A percentile compares a stretch with the other conserved stretches of the same genome.
Conservation (phyloP, 2,113 vertebrate species). For the Sporophila hypoxantha region DNA sequence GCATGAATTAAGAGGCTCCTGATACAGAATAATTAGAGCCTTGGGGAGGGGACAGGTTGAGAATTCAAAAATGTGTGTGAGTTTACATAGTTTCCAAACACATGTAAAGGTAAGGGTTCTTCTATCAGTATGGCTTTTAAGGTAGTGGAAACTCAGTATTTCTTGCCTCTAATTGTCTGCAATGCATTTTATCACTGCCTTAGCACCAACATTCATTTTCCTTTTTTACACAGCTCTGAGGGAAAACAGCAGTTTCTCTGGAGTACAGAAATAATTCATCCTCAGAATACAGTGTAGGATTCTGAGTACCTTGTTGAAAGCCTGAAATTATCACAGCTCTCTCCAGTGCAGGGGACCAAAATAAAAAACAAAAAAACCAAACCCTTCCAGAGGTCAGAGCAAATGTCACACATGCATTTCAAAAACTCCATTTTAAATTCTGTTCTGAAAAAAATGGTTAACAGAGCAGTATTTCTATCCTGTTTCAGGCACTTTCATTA, state of each 20-base stretch:
- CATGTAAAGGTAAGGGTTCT: not conserved
- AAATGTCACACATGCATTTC: not conserved
- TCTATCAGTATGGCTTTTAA: not conserved
- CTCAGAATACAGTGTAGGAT: not conserved
- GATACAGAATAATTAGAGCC: not conserved
- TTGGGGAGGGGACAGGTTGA: not conserved
- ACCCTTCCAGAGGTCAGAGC: not conserved
- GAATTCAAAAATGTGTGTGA: not conserved
- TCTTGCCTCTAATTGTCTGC: not conserved
- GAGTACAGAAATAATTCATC: not conserved
- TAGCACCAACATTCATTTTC: not conserved
- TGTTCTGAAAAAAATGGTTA: not conserved
- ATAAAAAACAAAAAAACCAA: not conserved
- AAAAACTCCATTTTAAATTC: not conserved
- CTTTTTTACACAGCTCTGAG: not conserved
- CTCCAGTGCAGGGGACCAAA: not conserved
- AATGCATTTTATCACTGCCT: not conserved
- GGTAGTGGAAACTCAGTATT: not conserved
- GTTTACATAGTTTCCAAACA: not conserved
- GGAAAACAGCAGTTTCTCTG: not conserved
- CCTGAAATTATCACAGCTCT: not conserved
- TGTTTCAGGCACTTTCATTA: conserved; percentile 38
- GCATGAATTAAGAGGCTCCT: not conserved
- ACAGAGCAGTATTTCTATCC: conserved; percentile 6
- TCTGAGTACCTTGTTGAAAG: not conserved